These are phyloP conservation scores for Hydra vulgaris DNA, from an alignment of 30 jellyfish, hydroid and myxozoan genomes.

Conservation along the genomic window DNA sequence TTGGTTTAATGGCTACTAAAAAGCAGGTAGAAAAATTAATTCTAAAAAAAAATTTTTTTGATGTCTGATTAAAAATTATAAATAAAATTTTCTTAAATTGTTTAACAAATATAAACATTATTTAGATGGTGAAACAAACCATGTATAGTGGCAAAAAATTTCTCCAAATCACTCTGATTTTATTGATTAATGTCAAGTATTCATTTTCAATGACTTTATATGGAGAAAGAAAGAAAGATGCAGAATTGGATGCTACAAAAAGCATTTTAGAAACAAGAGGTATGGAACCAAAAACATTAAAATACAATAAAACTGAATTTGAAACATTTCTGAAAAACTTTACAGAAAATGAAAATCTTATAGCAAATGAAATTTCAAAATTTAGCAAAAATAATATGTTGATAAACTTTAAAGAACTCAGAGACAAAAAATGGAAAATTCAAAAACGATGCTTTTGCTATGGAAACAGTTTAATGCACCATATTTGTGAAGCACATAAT, in stretches of 20 bases:
- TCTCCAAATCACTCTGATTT: background rate
- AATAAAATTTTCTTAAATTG: no score
- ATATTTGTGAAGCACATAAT: constrained; percentile 3
- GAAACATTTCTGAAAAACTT: background rate
- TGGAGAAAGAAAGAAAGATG: background rate
- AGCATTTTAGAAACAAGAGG: background rate
- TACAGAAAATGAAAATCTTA: background rate
- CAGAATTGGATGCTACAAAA: background rate
- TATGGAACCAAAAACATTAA: background rate
- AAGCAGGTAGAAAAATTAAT: background rate
- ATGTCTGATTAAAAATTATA: background rate
- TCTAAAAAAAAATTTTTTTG: no score
- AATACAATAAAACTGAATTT: no score
- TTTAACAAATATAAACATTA: background rate
- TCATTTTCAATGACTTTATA: background rate
- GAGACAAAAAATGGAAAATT: background rate
- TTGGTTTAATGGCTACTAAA: background rate
- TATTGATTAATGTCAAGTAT: background rate
- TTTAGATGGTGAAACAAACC: background rate
- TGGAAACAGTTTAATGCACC: background rate
- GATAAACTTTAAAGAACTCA: background rate
- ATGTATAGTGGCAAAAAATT: background rate
- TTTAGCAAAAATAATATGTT: background rate
- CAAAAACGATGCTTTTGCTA: background rate
- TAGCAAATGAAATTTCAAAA: no score